A percentile compares a stretch with the other conserved stretches of the same genome.
These are phyloP conservation scores for Ceratina calcarata DNA, from an alignment of 1,140 invertebrate genomes.

Conservation along the genomic window DNA sequence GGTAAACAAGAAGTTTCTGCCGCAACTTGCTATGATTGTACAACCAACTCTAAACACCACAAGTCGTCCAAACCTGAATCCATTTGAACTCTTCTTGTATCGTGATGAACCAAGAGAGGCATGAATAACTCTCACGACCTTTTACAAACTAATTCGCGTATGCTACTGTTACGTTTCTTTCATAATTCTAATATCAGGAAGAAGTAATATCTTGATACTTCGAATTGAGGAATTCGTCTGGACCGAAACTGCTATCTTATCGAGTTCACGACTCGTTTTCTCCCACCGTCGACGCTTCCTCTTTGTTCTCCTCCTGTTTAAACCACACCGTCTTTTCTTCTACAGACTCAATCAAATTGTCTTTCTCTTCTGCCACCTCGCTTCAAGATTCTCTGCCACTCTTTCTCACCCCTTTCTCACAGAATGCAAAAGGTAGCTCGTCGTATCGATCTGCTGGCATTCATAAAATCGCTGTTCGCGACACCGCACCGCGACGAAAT, in stretches of 20 bases:
- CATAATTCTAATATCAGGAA: neutral
- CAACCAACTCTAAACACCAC: neutral
- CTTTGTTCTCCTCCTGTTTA: constrained; percentile 10
- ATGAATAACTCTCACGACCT: too few species aligned
- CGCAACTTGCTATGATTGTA: neutral
- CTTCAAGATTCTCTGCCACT: neutral
- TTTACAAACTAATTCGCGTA: neutral
- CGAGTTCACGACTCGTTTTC: constrained; percentile 10
- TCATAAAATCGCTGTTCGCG: constrained; percentile 47
- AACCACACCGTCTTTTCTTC: neutral
- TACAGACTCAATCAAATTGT: neutral
- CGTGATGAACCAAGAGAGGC: too few species aligned
- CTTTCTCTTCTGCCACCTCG: constrained; percentile 23
- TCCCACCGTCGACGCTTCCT: neutral
- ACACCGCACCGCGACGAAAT: constrained; percentile 18
- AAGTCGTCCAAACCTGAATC: neutral
- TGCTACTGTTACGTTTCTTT: neutral
- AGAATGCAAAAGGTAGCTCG: constrained; percentile 1
- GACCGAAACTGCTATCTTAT: constrained; percentile 29
- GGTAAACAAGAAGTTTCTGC: neutral
- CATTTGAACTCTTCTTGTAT: neutral
- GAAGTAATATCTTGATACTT: constrained; percentile 2
- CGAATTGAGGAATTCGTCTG: constrained; percentile 17
- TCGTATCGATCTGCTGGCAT: constrained; percentile 54
- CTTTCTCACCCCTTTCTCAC: neutral